Percentiles rank a stretch among this genome's conserved stretches.
Evolutionary conservation across 2,113 vertebrate genomes (phyloP).

Genomic region (Manacus vitellinus): DNA sequence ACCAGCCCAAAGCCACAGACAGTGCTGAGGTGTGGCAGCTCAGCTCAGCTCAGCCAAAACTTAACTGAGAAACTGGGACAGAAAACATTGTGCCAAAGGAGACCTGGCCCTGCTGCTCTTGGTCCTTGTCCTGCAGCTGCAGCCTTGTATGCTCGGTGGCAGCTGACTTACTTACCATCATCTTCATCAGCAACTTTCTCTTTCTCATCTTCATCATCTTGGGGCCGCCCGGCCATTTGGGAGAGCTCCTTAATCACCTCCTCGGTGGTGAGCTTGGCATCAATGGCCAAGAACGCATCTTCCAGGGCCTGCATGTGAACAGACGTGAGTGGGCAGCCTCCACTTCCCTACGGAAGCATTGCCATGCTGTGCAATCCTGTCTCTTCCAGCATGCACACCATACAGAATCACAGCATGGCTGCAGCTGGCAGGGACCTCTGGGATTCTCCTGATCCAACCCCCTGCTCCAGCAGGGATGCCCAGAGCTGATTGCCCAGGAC

Average conservation of each 20-base stretch:
- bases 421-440: background rate
- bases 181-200: conserved; percentile 97
- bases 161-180: conserved; percentile 88
- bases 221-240: conserved; percentile 91
- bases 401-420: accelerated
- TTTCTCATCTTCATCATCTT: conserved; percentile 83
- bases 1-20: background rate
- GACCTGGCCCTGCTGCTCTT: background rate
- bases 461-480: background rate
- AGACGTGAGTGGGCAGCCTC: background rate
- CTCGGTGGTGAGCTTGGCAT: conserved; percentile 90
- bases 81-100: background rate
- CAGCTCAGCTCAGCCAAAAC: background rate
- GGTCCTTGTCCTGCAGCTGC: background rate
- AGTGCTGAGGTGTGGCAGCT: background rate
- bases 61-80: background rate
- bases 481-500: background rate
- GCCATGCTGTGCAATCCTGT: background rate
- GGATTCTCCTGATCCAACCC: background rate
- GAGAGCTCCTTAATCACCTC: conserved; percentile 94
- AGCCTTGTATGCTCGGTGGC: background rate
- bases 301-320: conserved; percentile 85
- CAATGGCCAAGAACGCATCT: conserved; percentile 95
- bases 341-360: background rate
- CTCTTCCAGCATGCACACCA: background rate